Conservation (phyloP, 2,888 invertebrate genomes). For the Cheilosia grossa region DNA sequence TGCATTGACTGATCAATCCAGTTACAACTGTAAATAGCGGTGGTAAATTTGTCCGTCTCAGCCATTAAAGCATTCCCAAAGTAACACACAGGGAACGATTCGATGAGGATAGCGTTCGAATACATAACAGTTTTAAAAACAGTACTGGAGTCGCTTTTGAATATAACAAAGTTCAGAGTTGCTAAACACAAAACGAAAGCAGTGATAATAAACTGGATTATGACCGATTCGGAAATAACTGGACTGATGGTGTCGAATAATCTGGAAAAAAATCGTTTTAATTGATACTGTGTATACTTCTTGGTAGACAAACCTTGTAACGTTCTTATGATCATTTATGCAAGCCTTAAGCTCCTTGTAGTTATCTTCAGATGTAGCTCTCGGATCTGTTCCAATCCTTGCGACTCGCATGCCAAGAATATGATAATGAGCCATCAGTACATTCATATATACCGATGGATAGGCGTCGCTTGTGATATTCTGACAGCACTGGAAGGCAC, state of each 20-base stretch:
- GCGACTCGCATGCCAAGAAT: slow-evolving; percentile 34
- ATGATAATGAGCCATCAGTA: slow-evolving; percentile 31
- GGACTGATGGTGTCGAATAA: slow-evolving; percentile 26
- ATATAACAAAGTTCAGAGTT: slow-evolving; percentile 22
- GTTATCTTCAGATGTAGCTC: slow-evolving; percentile 3
- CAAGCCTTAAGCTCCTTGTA: slow-evolving; percentile 38
- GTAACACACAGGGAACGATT: slow-evolving; percentile 47
- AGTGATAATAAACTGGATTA: slow-evolving; percentile 34
- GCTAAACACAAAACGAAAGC: slow-evolving; percentile 40
- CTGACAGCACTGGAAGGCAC: slow-evolving; percentile 5
- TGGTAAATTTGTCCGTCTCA: slow-evolving; percentile 30
- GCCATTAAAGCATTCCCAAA: slow-evolving; percentile 34
- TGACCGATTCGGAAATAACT: slow-evolving; percentile 14
- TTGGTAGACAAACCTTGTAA: slow-evolving; percentile 47
- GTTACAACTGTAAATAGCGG: slow-evolving; percentile 36
- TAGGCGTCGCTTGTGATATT: slow-evolving; percentile 35
- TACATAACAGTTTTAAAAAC: slow-evolving; percentile 25
- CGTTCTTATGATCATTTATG: slow-evolving; percentile 32
- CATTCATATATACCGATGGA: slow-evolving; percentile 29
- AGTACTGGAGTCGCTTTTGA: neutral
- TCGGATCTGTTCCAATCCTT: slow-evolving; percentile 26
- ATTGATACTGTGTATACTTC: neutral
- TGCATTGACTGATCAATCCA: slow-evolving; percentile 39
- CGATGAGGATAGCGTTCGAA: neutral
- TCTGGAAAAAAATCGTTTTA: neutral